Conservation (phyloP, 2,888 invertebrate genomes). For the Drosophila percnosoma region DNA sequence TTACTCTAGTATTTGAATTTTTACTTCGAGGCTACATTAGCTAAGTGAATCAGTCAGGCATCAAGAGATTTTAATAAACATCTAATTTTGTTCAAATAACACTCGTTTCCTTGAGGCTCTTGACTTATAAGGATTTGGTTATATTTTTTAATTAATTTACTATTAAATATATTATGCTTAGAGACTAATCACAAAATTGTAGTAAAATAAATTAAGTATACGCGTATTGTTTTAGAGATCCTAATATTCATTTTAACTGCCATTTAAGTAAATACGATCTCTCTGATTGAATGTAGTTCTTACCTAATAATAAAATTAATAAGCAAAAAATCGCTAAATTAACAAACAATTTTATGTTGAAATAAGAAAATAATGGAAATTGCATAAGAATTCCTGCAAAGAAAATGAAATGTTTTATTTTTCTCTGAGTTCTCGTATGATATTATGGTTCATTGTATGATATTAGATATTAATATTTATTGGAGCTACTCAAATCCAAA, state of each 20-base stretch:
- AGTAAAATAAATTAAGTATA: not conserved
- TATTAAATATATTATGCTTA: too few species aligned
- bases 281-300: not conserved
- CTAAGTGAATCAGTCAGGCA: not conserved
- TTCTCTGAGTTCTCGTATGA: not conserved
- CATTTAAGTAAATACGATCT: not conserved
- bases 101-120: not conserved
- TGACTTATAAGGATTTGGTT: not conserved
- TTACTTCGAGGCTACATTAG: not conserved
- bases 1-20: not conserved
- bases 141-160: not conserved
- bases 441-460: not conserved
- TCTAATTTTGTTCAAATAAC: not conserved
- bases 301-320: not conserved
- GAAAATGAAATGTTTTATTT: not conserved
- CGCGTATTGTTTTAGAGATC: not conserved
- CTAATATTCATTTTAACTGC: not conserved
- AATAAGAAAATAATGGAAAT: not conserved
- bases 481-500: not conserved
- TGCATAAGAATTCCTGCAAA: not conserved
- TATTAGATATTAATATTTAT: not conserved
- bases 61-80: not conserved
- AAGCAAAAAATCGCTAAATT: not conserved
- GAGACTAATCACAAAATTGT: not conserved
- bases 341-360: not conserved